Conservation (phyloP, 2,797 vertebrate genomes). For the Chloroceryle inda region DNA sequence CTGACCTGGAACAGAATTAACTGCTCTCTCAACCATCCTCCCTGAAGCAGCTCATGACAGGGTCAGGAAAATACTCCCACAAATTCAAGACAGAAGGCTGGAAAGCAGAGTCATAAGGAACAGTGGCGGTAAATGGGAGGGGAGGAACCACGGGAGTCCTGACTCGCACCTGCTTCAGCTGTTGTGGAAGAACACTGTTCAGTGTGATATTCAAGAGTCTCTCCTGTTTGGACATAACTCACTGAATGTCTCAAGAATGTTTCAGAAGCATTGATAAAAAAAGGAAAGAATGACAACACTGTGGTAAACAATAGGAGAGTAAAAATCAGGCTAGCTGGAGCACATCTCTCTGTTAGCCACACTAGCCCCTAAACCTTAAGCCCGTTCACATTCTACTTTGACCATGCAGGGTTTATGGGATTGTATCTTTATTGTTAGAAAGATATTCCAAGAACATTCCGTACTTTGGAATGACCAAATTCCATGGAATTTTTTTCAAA, state of each 20-base stretch:
- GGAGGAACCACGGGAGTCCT: neutral
- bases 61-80: neutral
- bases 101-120: neutral
- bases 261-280: neutral
- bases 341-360: neutral
- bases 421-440: neutral
- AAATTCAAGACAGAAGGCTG: neutral
- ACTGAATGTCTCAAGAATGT: neutral
- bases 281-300: neutral
- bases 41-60: neutral
- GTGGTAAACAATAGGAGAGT: neutral
- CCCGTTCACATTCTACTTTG: neutral
- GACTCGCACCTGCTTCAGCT: neutral
- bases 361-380: neutral
- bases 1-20: neutral
- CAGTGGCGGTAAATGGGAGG: neutral
- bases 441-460: neutral
- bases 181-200: neutral
- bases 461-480: neutral
- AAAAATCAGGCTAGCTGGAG: neutral
- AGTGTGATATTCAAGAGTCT: neutral
- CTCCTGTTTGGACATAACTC: neutral
- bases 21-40: neutral
- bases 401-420: neutral
- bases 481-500: neutral